phyloP scores from a whole-genome alignment of 2,888 invertebrate genomes.

The Spicauda simplicius region DNA sequence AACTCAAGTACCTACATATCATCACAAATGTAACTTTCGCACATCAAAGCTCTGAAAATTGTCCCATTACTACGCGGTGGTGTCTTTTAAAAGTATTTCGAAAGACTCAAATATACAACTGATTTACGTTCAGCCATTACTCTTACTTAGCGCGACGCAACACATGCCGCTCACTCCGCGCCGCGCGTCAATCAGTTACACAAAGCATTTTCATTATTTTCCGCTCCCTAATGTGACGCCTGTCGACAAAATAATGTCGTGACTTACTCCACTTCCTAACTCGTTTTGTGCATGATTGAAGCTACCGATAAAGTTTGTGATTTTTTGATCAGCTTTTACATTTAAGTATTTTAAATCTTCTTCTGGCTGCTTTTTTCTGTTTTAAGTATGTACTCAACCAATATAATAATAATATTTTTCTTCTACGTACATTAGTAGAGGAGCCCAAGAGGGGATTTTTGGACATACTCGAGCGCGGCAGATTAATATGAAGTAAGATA shows the following conservation, averaged over 20 bases:
- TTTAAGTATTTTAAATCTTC: not conserved
- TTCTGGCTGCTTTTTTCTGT: too few relatives aligned
- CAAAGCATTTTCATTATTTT: constrained; percentile 41
- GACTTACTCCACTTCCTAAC: constrained; percentile 2
- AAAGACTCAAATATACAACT: constrained; percentile 72
- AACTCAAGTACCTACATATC: too few relatives aligned
- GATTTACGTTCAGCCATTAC: constrained; percentile 74
- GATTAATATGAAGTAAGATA: too few relatives aligned
- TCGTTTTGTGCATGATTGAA: not conserved
- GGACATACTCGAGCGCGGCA: too few relatives aligned
- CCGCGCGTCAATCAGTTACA: constrained; percentile 45
- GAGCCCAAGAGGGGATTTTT: too few relatives aligned
- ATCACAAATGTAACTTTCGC: too few relatives aligned
- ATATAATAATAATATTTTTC: too few relatives aligned
- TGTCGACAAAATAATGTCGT: not conserved
- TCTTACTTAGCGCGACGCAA: constrained; percentile 75
- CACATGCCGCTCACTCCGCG: constrained; percentile 66
- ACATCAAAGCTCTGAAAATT: constrained; percentile 8
- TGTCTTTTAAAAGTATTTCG: constrained; percentile 66
- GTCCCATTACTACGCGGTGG: constrained; percentile 27
- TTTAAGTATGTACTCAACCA: too few relatives aligned
- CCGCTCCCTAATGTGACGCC: constrained; percentile 26
- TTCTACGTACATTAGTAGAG: too few relatives aligned
- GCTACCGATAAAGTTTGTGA: not conserved
- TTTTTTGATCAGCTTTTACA: not conserved